These are phyloP conservation scores for Idaea straminata DNA, from an alignment of 2,888 invertebrate genomes.

Conservation along the genomic window DNA sequence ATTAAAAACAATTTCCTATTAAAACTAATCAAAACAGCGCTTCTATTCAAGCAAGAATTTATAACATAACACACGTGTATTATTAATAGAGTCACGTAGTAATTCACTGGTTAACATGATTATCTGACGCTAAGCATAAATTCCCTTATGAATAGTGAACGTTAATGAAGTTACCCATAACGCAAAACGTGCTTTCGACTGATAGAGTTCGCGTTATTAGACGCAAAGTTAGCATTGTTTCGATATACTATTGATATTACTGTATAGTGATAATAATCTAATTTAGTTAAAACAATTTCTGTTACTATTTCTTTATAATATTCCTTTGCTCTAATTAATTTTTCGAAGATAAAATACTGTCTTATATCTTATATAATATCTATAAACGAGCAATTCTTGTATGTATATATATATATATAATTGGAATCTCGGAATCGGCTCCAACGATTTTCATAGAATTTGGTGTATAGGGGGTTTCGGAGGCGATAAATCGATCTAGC, in stretches of 20 bases:
- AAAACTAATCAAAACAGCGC: slow-evolving; percentile 3
- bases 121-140: slow-evolving; percentile 56
- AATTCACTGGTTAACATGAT: slow-evolving; percentile 48
- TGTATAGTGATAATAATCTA: background rate
- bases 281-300: background rate
- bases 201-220: slow-evolving; percentile 43
- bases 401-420: too few species aligned
- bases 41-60: background rate
- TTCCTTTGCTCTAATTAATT: too few species aligned
- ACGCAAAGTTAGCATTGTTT: slow-evolving; percentile 16
- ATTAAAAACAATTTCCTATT: background rate
- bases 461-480: too few species aligned
- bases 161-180: slow-evolving; percentile 44
- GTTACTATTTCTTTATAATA: too few species aligned
- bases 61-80: slow-evolving; percentile 10
- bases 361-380: too few species aligned
- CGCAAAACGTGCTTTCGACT: slow-evolving; percentile 38
- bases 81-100: slow-evolving; percentile 44
- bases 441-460: too few species aligned
- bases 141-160: slow-evolving; percentile 55
- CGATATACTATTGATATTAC: slow-evolving; percentile 14
- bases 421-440: too few species aligned
- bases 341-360: too few species aligned
- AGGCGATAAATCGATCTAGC: too few species aligned
- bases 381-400: too few species aligned